Base-by-base conservation (phyloP, 2,113 vertebrate genomes). In the Corvus cornix region DNA sequence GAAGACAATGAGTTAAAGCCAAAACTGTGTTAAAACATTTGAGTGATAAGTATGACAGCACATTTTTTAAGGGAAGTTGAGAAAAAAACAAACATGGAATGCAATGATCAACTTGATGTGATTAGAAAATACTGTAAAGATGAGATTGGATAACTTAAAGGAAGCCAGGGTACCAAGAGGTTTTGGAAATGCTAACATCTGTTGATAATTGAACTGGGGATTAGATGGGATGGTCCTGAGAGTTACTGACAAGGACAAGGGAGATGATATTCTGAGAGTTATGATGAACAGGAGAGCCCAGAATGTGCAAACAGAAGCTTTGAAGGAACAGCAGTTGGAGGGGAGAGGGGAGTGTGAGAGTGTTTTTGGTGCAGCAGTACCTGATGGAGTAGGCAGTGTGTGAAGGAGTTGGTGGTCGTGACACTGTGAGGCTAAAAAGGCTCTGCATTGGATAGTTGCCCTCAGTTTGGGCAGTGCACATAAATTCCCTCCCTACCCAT, bases 361-460 rank as follows among this genome's bases (percentile, higher is more conserved):
- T 0, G 0, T 39, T 30, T 60, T 16, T 69, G 72, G 23, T 82
- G 35, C 10, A 78, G 31, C 39, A 56, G 37, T 16, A 31, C n/a
- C n/a, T 2, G 13, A 37, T 30, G 0, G 28, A 70, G 31, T 30
- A 33, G 51, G 41, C 37, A 37, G 11, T 8, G 26, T 2, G 0
- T 52, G 12, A 35, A 26, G 20, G 33, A 37, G 41, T 56, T 49
- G 37, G 3, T 60, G 20, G 23, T n/a, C 10, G 3, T 39, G 35
- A 13, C 64, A 18, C 2, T 33, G n/a, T 12, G 69, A 79, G 11
- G 23, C 16, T 79, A 14, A 53, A 87, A 72, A 30, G 46, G 41
- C 28, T 43, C 24, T 68, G 37, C 15, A 31, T 4, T 63, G 21
- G 24, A 15, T 62, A 27, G 22, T 49, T 89, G 15, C 4, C 4